Evolutionary conservation across 1,140 invertebrate species (phyloP).

Genomic region (Drosophila subobscura): DNA sequence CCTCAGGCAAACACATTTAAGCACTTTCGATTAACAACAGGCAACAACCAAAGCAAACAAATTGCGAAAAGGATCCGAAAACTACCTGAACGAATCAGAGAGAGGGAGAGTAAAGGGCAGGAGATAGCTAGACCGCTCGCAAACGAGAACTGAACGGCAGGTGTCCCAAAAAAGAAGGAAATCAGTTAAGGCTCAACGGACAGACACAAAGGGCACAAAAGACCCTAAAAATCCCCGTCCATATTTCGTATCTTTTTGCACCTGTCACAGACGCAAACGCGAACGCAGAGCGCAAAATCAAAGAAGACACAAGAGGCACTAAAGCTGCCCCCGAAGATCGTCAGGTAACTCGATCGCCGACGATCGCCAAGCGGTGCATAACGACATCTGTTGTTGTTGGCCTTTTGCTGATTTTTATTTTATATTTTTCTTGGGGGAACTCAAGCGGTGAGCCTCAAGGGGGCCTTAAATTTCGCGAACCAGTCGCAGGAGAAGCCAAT

Average conservation of each 20-base stretch:
- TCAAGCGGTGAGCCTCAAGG: neutral
- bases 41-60: conserved; percentile 52
- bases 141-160: conserved; percentile 52
- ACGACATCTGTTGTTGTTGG: conserved; percentile 69
- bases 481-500: conserved; percentile 21
- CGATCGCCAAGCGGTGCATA: conserved; percentile 14
- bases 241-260: conserved; percentile 56
- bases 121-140: conserved; percentile 1
- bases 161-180: conserved; percentile 60
- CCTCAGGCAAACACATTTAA: conserved; percentile 49
- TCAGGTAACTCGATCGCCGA: conserved; percentile 67
- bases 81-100: conserved; percentile 32
- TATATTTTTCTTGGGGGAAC: no score
- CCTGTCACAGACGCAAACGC: conserved; percentile 48
- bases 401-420: conserved; percentile 14
- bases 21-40: conserved; percentile 60
- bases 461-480: conserved; percentile 31
- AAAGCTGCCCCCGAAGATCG: conserved; percentile 33
- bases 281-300: conserved; percentile 40
- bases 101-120: neutral
- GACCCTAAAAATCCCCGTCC: conserved; percentile 39
- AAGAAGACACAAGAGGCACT: conserved; percentile 41
- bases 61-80: conserved; percentile 52
- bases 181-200: conserved; percentile 58
- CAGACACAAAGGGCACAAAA: conserved; percentile 7